Percentiles rank a stretch among this genome's conserved stretches.
Evolutionary conservation across 2,888 invertebrate species (phyloP).

Genomic region (Monochamus alternatus): DNA sequence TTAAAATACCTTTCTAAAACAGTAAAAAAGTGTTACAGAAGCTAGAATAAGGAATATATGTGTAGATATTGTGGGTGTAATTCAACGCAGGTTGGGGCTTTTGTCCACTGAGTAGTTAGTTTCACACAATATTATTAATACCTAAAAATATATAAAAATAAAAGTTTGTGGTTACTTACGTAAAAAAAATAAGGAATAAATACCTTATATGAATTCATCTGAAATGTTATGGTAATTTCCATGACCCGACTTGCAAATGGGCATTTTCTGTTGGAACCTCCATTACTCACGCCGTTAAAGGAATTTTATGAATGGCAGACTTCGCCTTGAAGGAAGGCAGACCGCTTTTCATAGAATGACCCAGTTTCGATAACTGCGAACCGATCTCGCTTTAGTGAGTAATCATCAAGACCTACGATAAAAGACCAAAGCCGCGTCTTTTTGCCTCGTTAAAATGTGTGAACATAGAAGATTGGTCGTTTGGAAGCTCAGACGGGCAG

Average conservation of each 20-base stretch:
- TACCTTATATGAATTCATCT: background rate
- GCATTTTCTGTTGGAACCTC: background rate
- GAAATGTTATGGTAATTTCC: constrained; percentile 9
- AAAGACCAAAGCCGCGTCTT: background rate
- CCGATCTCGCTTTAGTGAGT: background rate
- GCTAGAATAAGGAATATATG: no score
- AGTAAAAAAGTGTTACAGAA: no score
- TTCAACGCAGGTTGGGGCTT: no score
- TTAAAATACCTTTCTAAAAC: no score
- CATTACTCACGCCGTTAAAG: constrained; percentile 17
- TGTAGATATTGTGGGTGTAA: no score
- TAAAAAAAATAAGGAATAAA: no score
- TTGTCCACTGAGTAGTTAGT: no score
- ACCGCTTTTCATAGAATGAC: constrained; percentile 22
- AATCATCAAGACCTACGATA: background rate
- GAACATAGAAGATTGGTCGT: background rate
- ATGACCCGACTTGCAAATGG: constrained; percentile 7
- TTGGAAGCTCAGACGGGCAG: background rate
- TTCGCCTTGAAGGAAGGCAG: constrained; percentile 27
- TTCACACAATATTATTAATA: no score
- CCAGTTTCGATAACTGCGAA: background rate
- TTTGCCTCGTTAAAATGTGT: background rate
- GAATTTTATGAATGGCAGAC: constrained; percentile 29
- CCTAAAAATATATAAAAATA: no score
- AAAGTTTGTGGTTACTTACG: no score